Evolutionary conservation across 2,888 invertebrate species (phyloP).

Genomic region (Eupithecia insigniata): DNA sequence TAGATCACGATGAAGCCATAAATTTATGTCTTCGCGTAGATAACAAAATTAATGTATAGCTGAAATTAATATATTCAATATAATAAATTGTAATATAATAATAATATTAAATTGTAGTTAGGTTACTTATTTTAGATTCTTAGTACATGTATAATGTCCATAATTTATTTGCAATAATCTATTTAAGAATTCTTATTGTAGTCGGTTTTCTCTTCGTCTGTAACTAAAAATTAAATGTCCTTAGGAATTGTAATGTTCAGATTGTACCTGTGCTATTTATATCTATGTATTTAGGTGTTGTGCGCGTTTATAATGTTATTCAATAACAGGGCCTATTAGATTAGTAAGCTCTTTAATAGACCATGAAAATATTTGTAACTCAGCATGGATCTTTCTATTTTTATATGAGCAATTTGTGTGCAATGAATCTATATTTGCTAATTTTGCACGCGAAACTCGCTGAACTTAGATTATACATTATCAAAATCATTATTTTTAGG

Average conservation of each 20-base stretch:
- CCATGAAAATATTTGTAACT: neutral
- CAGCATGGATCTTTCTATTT: slow-evolving; percentile 9
- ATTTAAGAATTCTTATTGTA: neutral
- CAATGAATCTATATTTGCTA: slow-evolving; percentile 1
- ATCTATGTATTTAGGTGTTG: neutral
- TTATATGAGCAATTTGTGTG: slow-evolving; percentile 6
- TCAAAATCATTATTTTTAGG: neutral
- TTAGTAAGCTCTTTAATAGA: neutral
- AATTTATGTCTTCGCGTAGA: neutral
- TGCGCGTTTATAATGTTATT: slow-evolving; percentile 6
- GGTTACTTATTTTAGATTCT: neutral
- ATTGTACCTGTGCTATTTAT: slow-evolving; percentile 5
- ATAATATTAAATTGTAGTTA: neutral
- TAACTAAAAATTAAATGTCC: neutral
- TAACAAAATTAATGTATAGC: neutral
- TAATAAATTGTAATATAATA: neutral
- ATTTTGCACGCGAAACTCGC: neutral
- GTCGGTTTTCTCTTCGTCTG: neutral
- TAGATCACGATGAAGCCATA: neutral
- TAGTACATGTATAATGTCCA: neutral
- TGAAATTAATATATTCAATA: neutral
- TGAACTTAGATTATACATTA: neutral
- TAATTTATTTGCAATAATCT: slow-evolving; percentile 6
- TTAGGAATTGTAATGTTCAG: neutral
- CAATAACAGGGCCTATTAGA: slow-evolving; percentile 13